Conservation (phyloP, 2,888 invertebrate genomes). For the Eutolmus rufibarbis region DNA sequence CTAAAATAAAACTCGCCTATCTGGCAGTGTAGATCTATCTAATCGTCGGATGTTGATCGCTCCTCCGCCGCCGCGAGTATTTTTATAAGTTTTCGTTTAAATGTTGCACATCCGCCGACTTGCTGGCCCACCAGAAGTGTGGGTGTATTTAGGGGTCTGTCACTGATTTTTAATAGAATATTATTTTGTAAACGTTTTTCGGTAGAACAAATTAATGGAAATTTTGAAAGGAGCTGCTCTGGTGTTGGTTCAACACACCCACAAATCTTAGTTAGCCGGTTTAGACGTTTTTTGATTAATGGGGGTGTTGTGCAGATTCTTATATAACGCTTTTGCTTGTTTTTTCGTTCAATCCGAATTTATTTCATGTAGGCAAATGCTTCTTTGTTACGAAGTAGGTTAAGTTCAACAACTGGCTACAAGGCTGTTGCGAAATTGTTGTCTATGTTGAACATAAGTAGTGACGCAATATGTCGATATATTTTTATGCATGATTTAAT, state of each 20-base stretch:
- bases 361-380: background rate
- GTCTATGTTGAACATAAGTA: background rate
- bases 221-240: background rate
- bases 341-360: background rate
- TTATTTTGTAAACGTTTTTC: background rate
- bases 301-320: background rate
- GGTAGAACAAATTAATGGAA: background rate
- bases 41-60: constrained; percentile 18
- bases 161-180: constrained; percentile 29
- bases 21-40: constrained; percentile 1
- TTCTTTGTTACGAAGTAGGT: background rate
- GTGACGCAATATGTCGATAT: background rate
- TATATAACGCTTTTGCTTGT: background rate
- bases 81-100: constrained; percentile 25
- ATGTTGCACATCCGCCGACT: background rate
- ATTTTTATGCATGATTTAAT: background rate
- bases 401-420: constrained; percentile 21
- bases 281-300: background rate
- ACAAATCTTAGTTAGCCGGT: background rate
- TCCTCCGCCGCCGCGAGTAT: background rate
- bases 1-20: constrained; percentile 28
- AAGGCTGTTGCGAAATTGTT: constrained; percentile 1
- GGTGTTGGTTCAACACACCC: background rate
- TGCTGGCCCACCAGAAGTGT: background rate
- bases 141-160: constrained; percentile 1